Evolutionary conservation across 2,797 vertebrate genomes (phyloP), one percentile per base, ranked within the genome.

Genomic region (Chlorospingus semifuscus): DNA sequence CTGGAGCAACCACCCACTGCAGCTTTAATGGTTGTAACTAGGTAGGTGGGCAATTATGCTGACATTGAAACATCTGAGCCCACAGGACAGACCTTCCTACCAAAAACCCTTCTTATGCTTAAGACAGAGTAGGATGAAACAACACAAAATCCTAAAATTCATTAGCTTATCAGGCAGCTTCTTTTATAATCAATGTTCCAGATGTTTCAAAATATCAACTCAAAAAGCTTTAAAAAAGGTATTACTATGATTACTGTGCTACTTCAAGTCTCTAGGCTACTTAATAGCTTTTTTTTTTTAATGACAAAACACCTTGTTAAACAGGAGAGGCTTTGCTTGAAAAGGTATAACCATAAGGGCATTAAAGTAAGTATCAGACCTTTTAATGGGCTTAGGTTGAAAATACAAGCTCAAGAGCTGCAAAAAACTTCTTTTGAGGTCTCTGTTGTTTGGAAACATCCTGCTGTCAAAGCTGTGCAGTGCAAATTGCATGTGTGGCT

Each of bases 361-460:
- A 57, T 41, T 60, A 39, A 79, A 88, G 5, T 49, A 83, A 53
- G 15, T n/a, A 77, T 70, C 37, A 71, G 34, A 61, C 69, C 18
- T 65, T 84, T 47, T 56, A 39, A 50, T 74, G 36, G 46, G 34
- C 55, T 78, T 53, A 49, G 12, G 32, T 10, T 83, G 56, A 87
- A 89, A 89, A 90, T 24, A 71, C 16, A 70, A 81, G 69, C 60
- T 64, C 36, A 55, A 22, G 34, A 82, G 46, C 52, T 64, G 42
- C 32, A 83, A 92, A 80, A 84, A 68, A 34, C 60, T 83, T 53
- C 11, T 75, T 79, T 4, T 85, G 79, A 91, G 75, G 82, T 75
- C 60, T 80, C 57, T 52, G 42, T 66, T 94, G 92, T 92, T 89
- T 91, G 78, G 55, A 91, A 93, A 94, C 71, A 87, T 71, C 74